Evolutionary conservation across 2,888 invertebrate genomes (phyloP).

Genomic region (Rambutsinella grinnellia): DNA sequence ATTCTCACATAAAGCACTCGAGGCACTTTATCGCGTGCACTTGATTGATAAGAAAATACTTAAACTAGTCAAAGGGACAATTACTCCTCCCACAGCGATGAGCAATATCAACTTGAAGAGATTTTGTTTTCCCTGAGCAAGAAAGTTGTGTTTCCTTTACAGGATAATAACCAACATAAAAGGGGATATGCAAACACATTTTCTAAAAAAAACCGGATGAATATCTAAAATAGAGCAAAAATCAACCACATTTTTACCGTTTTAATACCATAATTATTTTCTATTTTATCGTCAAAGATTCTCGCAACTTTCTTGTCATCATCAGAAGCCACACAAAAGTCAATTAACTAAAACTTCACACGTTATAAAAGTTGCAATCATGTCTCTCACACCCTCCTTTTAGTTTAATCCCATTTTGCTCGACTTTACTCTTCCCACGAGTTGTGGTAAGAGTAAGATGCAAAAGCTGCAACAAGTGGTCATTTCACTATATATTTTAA

Average conservation of each 20-base stretch:
- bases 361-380: constrained; percentile 9
- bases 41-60: constrained; percentile 20
- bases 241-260: not conserved
- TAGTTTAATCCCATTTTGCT: no score
- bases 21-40: constrained; percentile 15
- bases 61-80: not conserved
- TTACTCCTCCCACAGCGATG: not conserved
- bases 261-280: not conserved
- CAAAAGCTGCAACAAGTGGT: no score
- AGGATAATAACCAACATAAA: no score
- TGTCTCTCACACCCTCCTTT: not conserved
- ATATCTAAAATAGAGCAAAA: not conserved
- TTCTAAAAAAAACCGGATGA: not conserved
- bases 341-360: constrained; percentile 27
- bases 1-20: not conserved
- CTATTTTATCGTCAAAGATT: not conserved
- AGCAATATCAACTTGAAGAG: no score
- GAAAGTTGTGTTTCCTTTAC: not conserved
- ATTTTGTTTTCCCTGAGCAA: no score
- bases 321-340: constrained; percentile 9
- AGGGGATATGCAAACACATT: not conserved
- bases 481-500: no score
- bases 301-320: not conserved
- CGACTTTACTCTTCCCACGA: not conserved
- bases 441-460: not conserved